These are phyloP conservation scores for Hapalemur alaotrensis DNA, from an alignment of 2,797 vertebrate species.

Conservation along the genomic window DNA sequence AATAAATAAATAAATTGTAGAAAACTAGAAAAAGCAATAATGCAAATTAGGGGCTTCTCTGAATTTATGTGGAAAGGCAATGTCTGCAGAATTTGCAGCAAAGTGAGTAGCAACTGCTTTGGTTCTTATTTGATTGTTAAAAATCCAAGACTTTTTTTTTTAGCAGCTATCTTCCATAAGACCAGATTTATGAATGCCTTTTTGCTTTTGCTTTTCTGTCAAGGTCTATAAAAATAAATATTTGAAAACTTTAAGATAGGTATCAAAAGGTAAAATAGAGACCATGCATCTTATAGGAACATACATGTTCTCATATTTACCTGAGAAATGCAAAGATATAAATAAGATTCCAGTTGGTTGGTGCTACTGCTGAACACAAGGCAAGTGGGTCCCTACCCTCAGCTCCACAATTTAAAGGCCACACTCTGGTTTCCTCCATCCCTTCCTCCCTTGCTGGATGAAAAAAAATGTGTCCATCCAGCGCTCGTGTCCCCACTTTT, in stretches of 20 bases:
- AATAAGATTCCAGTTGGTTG: background rate
- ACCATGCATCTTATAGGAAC: background rate
- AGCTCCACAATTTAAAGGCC: background rate
- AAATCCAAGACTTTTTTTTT: background rate
- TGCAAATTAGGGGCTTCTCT: background rate
- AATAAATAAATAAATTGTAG: background rate
- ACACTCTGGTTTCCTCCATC: background rate
- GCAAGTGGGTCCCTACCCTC: background rate
- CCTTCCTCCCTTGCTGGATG: background rate
- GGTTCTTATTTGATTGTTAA: background rate
- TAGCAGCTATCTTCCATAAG: background rate
- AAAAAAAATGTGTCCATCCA: background rate
- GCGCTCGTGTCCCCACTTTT: background rate
- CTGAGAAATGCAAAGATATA: background rate
- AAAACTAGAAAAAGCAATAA: background rate
- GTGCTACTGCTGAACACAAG: background rate
- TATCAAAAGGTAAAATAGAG: background rate
- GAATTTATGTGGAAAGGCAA: background rate
- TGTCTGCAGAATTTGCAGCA: background rate
- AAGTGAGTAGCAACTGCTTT: background rate
- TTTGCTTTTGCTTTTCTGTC: background rate
- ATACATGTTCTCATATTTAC: background rate
- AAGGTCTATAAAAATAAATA: constrained; percentile 24
- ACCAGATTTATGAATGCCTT: background rate
- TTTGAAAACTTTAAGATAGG: constrained; percentile 26